Evolutionary conservation across 2,113 vertebrate genomes (phyloP).

Genomic region (Dromiciops gliroides): DNA sequence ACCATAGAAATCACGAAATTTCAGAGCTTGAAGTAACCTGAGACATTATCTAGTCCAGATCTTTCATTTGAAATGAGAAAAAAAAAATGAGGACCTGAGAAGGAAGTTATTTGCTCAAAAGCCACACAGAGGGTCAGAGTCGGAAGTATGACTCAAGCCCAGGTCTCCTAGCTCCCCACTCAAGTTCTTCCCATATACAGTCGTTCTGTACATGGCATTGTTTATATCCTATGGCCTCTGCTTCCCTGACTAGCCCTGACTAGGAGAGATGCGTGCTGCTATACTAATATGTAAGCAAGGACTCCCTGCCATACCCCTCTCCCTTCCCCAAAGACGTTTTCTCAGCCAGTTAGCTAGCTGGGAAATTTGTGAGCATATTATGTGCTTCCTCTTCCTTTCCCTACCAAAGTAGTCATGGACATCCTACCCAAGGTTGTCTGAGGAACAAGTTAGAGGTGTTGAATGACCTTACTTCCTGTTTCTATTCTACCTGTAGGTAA

Average conservation of each 20-base stretch:
- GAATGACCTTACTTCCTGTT: background rate
- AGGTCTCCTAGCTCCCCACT: background rate
- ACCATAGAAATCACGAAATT: background rate
- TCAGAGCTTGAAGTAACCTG: background rate
- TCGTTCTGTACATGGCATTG: background rate
- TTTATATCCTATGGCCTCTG: background rate
- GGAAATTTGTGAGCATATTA: background rate
- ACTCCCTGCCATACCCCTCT: background rate
- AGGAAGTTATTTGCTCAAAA: background rate
- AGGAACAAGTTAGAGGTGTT: background rate
- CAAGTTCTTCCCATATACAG: background rate
- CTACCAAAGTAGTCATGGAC: background rate
- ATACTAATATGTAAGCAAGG: background rate
- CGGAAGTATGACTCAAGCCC: background rate
- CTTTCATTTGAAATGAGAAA: background rate
- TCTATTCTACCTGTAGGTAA: rapidly evolving
- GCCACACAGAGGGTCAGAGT: background rate
- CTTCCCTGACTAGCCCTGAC: background rate
- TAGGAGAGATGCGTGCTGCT: background rate
- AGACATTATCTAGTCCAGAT: background rate
- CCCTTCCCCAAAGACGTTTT: background rate
- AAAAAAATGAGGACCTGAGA: background rate
- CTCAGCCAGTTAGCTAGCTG: background rate
- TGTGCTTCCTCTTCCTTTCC: background rate
- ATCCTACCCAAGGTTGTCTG: background rate